Evolutionary conservation across 2,797 vertebrate species (phyloP).

Genomic region (Muraenolepis orangiensis): DNA sequence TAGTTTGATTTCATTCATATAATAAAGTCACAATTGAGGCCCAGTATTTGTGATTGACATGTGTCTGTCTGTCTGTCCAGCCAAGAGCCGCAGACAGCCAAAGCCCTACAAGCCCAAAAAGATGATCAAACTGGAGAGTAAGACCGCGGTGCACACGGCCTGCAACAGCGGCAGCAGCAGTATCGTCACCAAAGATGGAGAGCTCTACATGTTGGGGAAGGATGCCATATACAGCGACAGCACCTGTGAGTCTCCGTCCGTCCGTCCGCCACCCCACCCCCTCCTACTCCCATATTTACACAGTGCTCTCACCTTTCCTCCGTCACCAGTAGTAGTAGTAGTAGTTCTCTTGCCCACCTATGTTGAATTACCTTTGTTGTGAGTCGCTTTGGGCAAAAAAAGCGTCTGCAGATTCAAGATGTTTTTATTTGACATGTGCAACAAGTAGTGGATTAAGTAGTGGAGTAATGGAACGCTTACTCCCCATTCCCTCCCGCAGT

Average conservation of each 20-base stretch:
- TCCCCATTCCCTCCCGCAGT: no score
- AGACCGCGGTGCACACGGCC: constrained; percentile 88
- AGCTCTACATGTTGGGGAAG: constrained; percentile 99
- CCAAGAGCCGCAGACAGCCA: constrained; percentile 95
- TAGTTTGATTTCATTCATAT: background rate
- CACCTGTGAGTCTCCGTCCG: constrained; percentile 98
- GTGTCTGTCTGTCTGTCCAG: constrained; percentile 60
- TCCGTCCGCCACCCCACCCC: background rate
- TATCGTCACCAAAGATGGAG: constrained; percentile 96
- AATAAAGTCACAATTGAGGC: background rate
- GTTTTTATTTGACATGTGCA: no score
- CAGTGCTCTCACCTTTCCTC: no score
- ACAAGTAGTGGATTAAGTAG: no score
- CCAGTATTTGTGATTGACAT: background rate
- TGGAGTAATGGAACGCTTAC: no score
- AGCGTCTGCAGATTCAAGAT: no score
- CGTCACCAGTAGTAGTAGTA: no score
- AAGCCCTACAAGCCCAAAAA: constrained; percentile 99
- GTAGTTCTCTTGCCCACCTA: no score
- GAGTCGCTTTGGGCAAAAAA: no score
- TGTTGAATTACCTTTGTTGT: no score
- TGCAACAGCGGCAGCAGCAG: constrained; percentile 99
- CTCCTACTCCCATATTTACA: background rate
- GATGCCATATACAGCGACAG: constrained; percentile 98
- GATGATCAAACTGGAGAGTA: constrained; percentile 98